These are phyloP conservation scores for Drosophila lowei DNA, from an alignment of 1,140 invertebrate species.

Conservation along the genomic window DNA sequence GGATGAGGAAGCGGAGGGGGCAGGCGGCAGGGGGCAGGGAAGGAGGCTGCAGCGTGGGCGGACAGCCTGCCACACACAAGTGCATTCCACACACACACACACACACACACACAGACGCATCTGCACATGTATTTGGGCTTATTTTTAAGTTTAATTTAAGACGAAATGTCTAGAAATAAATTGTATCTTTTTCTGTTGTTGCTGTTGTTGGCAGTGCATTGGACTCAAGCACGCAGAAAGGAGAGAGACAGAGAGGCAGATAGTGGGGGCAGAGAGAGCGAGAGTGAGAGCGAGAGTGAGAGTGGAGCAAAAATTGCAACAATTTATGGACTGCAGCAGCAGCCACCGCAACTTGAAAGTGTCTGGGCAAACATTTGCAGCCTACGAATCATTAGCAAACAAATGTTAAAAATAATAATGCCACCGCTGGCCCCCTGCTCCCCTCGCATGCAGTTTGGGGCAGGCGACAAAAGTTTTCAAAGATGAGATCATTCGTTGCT, in stretches of 20 bases:
- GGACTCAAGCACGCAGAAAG: slow-evolving; percentile 30
- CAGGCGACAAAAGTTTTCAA: slow-evolving; percentile 10
- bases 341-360: slow-evolving; percentile 30
- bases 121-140: slow-evolving; percentile 15
- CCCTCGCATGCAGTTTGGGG: background rate
- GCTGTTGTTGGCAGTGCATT: slow-evolving; percentile 56
- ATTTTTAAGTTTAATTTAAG: slow-evolving; percentile 67
- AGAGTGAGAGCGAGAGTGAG: background rate
- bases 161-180: slow-evolving; percentile 74
- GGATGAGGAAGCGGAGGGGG: too few relatives aligned
- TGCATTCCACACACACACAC: slow-evolving; percentile 39
- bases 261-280: background rate
- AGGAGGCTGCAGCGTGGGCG: slow-evolving; percentile 16
- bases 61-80: slow-evolving; percentile 22
- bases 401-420: slow-evolving; percentile 55
- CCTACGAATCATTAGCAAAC: slow-evolving; percentile 58
- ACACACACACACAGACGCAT: slow-evolving; percentile 7
- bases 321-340: slow-evolving; percentile 22
- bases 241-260: background rate
- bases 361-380: slow-evolving; percentile 44
- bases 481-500: background rate
- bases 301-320: slow-evolving; percentile 30
- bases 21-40: too few relatives aligned
- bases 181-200: slow-evolving; percentile 22
- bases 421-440: background rate